Base-by-base conservation (phyloP, 92 coral and sea anemone species). In the Porites evermanni region DNA sequence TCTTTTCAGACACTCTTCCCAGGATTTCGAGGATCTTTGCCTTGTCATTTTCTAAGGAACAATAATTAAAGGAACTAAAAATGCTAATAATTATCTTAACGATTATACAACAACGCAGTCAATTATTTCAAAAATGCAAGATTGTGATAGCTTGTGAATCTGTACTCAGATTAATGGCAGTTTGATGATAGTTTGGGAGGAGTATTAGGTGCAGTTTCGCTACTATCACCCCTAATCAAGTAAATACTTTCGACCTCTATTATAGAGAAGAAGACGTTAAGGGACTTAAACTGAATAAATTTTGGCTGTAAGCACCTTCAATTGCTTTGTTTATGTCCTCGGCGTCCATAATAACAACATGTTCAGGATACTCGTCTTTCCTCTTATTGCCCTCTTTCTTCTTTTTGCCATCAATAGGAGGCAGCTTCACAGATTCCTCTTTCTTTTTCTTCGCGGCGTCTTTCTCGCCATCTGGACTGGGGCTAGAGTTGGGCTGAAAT, bases 281-380 rank as follows among this genome's bases (percentile, higher is more conserved):
- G 14, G 17, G 61, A 26, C 16, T 6, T 6, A 16, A 54, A 75
- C 17, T 53, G 64, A 12, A 1, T 1, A 6, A 51, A 63, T 44
- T 17, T 18, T 19, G 64, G 8, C 21, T 61, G 14, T 20, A 20
- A 38, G 5, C 54, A 96, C 99, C 95, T 91, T 96, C 93, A 82
- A 96, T 88, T 2, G 98, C 99, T 71, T 92, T 84, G 54, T 89
- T 80, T 12, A 96, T 88, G 61, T 96, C 96, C 52, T 93, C 94
- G 6, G 96, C 96, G 75, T 96, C 98, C 94, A 86, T 93, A 24
- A 91, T 85, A 17, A 89, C 94, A 13, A 52, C 93, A 21, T 90
- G 94, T 80, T 91, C 98, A 24, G 91, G 87, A 79, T 92, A 90
- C 0, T 73, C 89, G 14, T 87, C 88, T 79, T 82, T 75, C 32